A percentile compares a stretch with the other conserved stretches of the same genome.
phyloP scores from a whole-genome alignment of 2,888 invertebrate species.

The Sceliomorpha sp. region DNA sequence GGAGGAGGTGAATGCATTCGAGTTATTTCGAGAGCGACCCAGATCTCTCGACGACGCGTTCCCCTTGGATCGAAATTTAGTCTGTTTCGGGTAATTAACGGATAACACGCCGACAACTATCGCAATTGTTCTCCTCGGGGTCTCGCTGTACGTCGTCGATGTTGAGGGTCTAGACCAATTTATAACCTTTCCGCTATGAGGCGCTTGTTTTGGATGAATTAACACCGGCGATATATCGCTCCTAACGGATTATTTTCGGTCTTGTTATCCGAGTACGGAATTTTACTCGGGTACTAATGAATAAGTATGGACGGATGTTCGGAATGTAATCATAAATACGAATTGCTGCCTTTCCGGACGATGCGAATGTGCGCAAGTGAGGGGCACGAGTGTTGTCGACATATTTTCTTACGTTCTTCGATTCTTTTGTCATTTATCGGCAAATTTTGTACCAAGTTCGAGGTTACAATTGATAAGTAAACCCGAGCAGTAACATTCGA shows the following conservation, averaged over 20 bases:
- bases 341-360: no score
- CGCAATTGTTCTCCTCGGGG: constrained; percentile 36
- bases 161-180: constrained; percentile 38
- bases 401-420: no score
- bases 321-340: no score
- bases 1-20: constrained; percentile 72
- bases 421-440: no score
- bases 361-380: no score
- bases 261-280: no score
- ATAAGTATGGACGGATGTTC: no score
- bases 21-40: constrained; percentile 75
- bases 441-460: neutral
- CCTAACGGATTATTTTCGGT: no score
- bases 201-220: constrained; percentile 22
- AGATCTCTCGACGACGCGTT: constrained; percentile 69
- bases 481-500: no score
- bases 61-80: constrained; percentile 66
- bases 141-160: constrained; percentile 20
- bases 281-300: no score
- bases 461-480: neutral
- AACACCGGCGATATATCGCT: no score
- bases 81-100: constrained; percentile 76
- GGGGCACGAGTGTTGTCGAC: no score
- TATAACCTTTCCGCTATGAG: constrained; percentile 29
- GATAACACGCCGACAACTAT: constrained; percentile 60